Conservation (phyloP, 2,113 vertebrate genomes). For the Condylura cristata region DNA sequence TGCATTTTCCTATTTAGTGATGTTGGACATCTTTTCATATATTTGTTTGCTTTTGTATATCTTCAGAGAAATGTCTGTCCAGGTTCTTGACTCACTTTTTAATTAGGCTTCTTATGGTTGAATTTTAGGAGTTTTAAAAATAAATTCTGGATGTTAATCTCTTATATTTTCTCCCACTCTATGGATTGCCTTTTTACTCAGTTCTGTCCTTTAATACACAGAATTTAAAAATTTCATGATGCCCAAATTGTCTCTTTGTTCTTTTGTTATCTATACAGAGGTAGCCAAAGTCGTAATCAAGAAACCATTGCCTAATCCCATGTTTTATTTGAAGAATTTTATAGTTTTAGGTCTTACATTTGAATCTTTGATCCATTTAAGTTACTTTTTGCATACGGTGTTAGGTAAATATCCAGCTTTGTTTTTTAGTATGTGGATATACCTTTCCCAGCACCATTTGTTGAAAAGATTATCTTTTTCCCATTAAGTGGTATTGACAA, state of each 20-base stretch:
- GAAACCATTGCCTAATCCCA: not conserved
- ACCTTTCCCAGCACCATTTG: not conserved
- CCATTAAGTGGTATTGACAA: not conserved
- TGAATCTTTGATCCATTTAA: no score
- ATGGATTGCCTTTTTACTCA: no score
- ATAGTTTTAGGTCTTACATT: no score
- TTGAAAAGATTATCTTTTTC: not conserved
- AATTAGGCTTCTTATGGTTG: no score
- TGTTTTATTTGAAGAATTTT: not conserved
- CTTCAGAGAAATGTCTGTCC: not conserved
- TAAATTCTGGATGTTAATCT: no score
- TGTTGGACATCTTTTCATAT: no score
- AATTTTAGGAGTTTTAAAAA: no score
- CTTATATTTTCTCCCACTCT: no score
- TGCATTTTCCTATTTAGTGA: not conserved
- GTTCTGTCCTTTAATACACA: no score
- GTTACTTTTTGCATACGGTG: no score
- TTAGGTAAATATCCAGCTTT: not conserved
- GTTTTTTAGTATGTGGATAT: not conserved
- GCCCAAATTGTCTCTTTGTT: not conserved
- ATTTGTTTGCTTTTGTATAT: not conserved
- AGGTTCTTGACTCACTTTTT: not conserved
- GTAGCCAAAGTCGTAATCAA: not conserved
- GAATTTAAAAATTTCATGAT: not conserved
- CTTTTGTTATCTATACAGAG: not conserved